Base-by-base conservation (phyloP, 2,797 vertebrate genomes). In the Miopithecus talapoin region DNA sequence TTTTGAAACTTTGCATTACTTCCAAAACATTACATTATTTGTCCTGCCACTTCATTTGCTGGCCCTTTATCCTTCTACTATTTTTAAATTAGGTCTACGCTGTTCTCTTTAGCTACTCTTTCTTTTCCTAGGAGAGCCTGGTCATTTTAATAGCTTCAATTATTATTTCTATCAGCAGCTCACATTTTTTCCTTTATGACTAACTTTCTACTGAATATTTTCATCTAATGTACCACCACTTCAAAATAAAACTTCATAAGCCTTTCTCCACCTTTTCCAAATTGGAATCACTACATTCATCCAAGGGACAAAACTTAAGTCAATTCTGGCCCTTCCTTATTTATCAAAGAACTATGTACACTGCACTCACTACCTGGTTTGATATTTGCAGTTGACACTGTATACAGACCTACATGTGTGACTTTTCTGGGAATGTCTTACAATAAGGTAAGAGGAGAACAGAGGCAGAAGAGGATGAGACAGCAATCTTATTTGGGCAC, bases 1-100 rank as follows among this genome's bases (percentile, higher is more conserved):
- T 96, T 93, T 53, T 88, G 61, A 91, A 96, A 95, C 11, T 80
- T 43, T 48, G 14, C 83, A 3, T 81, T 64, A 96, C 39, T 89
- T 96, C 50, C 17, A 91, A 74, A 96, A 94, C 21, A 94, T 57
- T 53, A 41, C 0, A 89, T 59, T 89, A 80, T 89, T 22, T 95
- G 70, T 41, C 46, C 24, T 68, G n/a, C 10, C 24, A 46, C 26
- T 84, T 87, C 22, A 78, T 64, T 79, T 87, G 53, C 24, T 68
- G 57, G 72, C 28, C 33, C 33, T 13, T 89, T 19, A 61, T 87
- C 22, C 13, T 93, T 80, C 39, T 21, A 79, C 13, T n/a, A 68
- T 79, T 79, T 75, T 95, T 85, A 57, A 78, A 72, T 78, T 87
- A 83, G 81, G 36, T 61, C 39, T 17, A 68, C 11, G 55, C 36